A percentile compares a stretch with the other conserved stretches of the same genome.
Evolutionary conservation across 2,797 vertebrate species (phyloP).

Genomic region (Dryobates pubescens): DNA sequence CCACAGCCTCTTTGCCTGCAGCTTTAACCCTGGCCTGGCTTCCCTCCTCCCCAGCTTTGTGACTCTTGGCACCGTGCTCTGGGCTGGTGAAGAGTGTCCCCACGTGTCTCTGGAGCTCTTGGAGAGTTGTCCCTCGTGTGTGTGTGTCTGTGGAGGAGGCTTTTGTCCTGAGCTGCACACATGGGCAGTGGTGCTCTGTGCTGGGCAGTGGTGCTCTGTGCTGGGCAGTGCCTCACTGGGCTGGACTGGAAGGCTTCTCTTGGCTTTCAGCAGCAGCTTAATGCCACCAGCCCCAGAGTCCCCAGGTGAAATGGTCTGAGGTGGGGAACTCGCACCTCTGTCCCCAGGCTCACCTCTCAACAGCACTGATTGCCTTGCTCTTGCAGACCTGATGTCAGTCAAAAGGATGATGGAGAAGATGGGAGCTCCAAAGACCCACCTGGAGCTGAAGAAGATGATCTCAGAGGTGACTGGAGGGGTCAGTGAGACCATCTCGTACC

Average conservation of each 20-base stretch:
- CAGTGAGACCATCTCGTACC: constrained; percentile 94
- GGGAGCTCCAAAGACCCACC: constrained; percentile 95
- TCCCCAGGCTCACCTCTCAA: not conserved
- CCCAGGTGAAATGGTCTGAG: not conserved
- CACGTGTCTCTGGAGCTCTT: not conserved
- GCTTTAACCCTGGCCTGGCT: not conserved
- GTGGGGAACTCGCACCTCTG: not conserved
- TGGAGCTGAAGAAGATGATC: constrained; percentile 98
- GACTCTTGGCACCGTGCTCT: not conserved
- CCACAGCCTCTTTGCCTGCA: constrained; percentile 13
- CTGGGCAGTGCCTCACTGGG: not conserved
- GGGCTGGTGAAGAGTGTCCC: not conserved
- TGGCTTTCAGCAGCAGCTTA: not conserved
- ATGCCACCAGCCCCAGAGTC: not conserved
- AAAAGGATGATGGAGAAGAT: constrained; percentile 99
- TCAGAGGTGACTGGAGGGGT: constrained; percentile 90
- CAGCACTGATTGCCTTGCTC: not conserved
- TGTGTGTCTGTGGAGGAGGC: too few species aligned
- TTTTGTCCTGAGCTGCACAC: not conserved
- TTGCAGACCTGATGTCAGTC: constrained; percentile 93
- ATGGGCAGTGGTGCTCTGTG: not conserved
- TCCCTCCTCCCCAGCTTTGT: constrained; percentile 6
- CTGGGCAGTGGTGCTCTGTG: not conserved
- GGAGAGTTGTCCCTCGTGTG: not conserved
- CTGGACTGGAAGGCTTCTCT: not conserved